Conservation (phyloP, 2,888 invertebrate genomes). For the Hedya salicella region DNA sequence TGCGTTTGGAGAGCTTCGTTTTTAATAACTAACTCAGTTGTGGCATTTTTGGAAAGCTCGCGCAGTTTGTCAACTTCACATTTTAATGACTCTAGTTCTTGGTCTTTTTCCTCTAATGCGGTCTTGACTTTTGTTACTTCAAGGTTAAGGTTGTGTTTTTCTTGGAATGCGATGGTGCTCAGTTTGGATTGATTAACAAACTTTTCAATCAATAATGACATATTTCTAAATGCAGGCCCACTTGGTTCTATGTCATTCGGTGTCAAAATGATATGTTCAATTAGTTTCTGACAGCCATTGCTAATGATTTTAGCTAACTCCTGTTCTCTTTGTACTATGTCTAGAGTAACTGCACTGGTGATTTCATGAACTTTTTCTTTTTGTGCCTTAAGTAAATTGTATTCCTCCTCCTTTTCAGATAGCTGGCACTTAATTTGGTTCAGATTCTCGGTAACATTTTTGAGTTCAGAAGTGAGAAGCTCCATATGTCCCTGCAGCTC, state of each 20-base stretch:
- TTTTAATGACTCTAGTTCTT: slow-evolving; percentile 54
- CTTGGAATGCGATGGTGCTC: slow-evolving; percentile 47
- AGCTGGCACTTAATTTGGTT: slow-evolving; percentile 60
- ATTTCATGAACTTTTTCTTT: slow-evolving; percentile 72
- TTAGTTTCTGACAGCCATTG: slow-evolving; percentile 58
- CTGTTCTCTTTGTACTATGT: slow-evolving; percentile 68
- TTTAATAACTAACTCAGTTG: slow-evolving; percentile 53
- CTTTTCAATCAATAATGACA: slow-evolving; percentile 59
- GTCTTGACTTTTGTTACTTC: slow-evolving; percentile 58
- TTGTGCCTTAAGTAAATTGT: slow-evolving; percentile 60
- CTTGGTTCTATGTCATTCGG: slow-evolving; percentile 54
- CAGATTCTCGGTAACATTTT: slow-evolving; percentile 59
- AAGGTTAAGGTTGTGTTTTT: slow-evolving; percentile 51
- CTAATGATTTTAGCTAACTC: slow-evolving; percentile 59
- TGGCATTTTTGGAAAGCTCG: slow-evolving; percentile 52
- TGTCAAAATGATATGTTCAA: slow-evolving; percentile 56
- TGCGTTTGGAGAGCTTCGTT: slow-evolving; percentile 55
- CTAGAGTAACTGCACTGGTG: slow-evolving; percentile 68
- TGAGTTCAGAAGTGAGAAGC: slow-evolving; percentile 56
- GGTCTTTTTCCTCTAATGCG: slow-evolving; percentile 57
- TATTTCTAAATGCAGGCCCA: slow-evolving; percentile 54
- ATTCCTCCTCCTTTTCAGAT: slow-evolving; percentile 66
- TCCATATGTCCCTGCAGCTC: slow-evolving; percentile 57
- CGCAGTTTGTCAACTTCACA: slow-evolving; percentile 51
- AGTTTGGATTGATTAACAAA: slow-evolving; percentile 53